These are phyloP conservation scores for Cyphomyrus discorhynchus DNA, from an alignment of 2,113 vertebrate genomes.

Conservation along the genomic window DNA sequence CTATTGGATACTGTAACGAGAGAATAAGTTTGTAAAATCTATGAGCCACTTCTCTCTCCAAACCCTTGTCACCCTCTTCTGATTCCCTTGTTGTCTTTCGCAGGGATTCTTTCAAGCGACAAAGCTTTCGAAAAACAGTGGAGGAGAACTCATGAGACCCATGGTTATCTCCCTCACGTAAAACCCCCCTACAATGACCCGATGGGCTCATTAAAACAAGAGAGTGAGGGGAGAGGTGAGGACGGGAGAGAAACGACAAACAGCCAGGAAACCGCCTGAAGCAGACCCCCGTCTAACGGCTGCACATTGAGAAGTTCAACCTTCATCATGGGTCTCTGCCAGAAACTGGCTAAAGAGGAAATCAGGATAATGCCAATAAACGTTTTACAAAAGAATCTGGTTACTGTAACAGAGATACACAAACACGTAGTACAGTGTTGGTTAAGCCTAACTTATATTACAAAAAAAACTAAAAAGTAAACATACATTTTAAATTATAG, in stretches of 20 bases:
- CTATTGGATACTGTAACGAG: not conserved
- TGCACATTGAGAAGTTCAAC: slow-evolving; percentile 5
- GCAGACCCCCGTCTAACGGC: not conserved
- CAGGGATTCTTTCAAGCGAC: slow-evolving; percentile 66
- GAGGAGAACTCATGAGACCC: slow-evolving; percentile 64
- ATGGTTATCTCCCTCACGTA: not conserved
- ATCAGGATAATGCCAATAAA: not conserved
- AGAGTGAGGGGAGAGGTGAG: slow-evolving; percentile 27
- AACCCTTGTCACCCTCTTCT: not conserved
- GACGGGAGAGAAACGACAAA: not conserved
- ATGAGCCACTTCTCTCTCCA: not conserved
- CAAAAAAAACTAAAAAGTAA: not conserved
- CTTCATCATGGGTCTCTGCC: not conserved
- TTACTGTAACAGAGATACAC: not conserved
- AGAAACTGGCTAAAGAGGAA: not conserved
- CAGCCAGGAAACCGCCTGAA: not conserved
- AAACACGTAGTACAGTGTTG: not conserved
- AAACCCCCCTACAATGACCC: not conserved
- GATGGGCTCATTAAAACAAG: not conserved
- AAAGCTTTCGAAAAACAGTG: slow-evolving; percentile 59
- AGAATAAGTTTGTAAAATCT: not conserved
- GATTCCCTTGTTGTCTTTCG: slow-evolving; percentile 4
- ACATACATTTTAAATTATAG: not conserved
- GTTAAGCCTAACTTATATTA: not conserved
- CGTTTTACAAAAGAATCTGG: not conserved